phyloP scores from a whole-genome alignment of 2,113 vertebrate genomes.

The Nibea coibor region DNA sequence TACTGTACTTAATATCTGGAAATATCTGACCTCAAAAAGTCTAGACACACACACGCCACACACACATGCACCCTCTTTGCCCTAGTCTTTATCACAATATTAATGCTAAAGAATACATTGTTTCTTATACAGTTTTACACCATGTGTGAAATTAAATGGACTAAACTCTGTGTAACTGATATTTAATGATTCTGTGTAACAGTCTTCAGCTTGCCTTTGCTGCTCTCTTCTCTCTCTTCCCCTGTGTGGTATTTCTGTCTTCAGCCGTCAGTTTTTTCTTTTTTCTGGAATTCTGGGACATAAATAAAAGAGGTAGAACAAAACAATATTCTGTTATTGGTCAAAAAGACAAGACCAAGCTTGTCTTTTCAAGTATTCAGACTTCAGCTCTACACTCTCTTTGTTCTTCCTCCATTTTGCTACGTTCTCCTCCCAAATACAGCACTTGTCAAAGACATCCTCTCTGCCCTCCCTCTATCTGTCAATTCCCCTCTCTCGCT shows the following conservation, averaged over 20 bases:
- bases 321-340: neutral
- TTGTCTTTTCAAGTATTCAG: conserved; percentile 16
- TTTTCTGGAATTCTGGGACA: neutral
- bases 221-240: neutral
- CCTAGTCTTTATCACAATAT: neutral
- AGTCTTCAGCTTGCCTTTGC: neutral
- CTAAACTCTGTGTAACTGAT: neutral
- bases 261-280: neutral
- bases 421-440: conserved; percentile 42
- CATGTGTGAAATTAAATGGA: neutral
- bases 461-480: conserved; percentile 9
- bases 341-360: neutral
- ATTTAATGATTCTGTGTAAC: neutral
- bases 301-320: conserved; percentile 9
- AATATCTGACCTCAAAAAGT: neutral
- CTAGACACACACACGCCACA: neutral
- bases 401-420: conserved; percentile 21
- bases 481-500: conserved; percentile 19
- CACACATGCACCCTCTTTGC: neutral
- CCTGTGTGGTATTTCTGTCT: neutral
- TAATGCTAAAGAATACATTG: neutral
- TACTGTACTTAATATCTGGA: neutral
- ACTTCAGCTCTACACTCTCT: conserved; percentile 3
- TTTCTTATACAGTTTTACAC: neutral
- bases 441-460: conserved; percentile 43